Conservation (phyloP, 2,797 vertebrate species). For the Channallabes apus region DNA sequence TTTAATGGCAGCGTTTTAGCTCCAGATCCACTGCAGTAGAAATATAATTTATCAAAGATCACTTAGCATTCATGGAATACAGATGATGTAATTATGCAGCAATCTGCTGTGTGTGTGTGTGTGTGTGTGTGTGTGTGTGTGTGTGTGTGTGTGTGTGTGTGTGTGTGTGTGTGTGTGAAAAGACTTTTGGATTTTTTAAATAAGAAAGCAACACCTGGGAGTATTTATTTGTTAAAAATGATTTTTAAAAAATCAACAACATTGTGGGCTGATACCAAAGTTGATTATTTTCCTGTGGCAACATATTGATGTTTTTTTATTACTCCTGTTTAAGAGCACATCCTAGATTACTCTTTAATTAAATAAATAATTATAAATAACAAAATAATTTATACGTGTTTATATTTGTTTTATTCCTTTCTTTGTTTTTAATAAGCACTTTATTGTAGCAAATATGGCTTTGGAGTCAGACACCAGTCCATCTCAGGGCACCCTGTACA, state of each 20-base stretch:
- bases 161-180: too few relatives aligned
- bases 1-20: constrained; percentile 71
- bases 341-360: too few relatives aligned
- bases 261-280: neutral
- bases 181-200: neutral
- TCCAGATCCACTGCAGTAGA: constrained; percentile 65
- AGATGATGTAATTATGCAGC: constrained; percentile 81
- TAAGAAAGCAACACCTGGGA: neutral
- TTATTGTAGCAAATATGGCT: too few relatives aligned
- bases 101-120: constrained; percentile 54
- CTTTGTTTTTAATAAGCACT: too few relatives aligned
- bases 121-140: neutral
- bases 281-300: neutral
- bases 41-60: constrained; percentile 78
- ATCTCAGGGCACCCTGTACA: too few relatives aligned
- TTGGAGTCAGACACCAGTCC: too few relatives aligned
- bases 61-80: constrained; percentile 84
- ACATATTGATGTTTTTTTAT: neutral
- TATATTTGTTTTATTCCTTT: too few relatives aligned
- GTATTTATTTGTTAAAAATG: neutral
- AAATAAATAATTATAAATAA: too few relatives aligned
- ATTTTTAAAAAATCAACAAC: neutral
- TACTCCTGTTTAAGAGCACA: neutral
- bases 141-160: constrained; percentile 8
- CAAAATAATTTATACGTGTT: too few relatives aligned